Evolutionary conservation across 2,797 vertebrate species (phyloP), one percentile per base, ranked within the genome.

Genomic region (Octomys mimax): DNA sequence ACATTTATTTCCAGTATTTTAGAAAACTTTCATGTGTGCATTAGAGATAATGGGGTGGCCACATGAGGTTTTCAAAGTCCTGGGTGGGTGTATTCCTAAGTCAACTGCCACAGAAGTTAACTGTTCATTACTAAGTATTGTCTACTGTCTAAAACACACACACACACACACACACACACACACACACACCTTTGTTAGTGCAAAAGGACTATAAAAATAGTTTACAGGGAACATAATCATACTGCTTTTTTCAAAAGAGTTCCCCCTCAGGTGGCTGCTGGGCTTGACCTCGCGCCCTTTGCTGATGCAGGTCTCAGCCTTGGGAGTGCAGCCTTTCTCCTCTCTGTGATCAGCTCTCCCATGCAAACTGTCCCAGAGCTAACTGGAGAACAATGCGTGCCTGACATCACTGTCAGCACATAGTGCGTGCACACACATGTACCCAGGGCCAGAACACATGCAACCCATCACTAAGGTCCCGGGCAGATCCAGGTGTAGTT

Each of bases 81-180:
- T 33, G 73, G 21, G 13, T 85, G 16, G 33, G 4, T 75, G 46
- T 64, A 66, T 57, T 92, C 24, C 54, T 70, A 81, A 62, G 19
- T 19, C 18, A 5, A 75, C 10, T 80, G 39, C 77, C 59, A 89
- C 11, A 33, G 49, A 96, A 79, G 14, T 94, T 94, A 96, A 85
- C 59, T 81, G 33, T n/a, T 16, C 39, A 39, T 9, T 5, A 10
- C 59, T 24, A 78, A 70, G 8, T 73, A 9, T 46, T 62, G 28
- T 88, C 33, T 86, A 92, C 91, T 66, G 62, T n/a, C 14, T n/a
- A 79, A 83, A 31, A 33, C 46, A 78, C 46, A 52, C 46, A 52
- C 75, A 49, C 46, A 88, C 42, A 81, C 28, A 86, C 42, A 85
- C 24, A 24, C 26, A 28, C 7, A 39, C 24, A 62, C 42, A 89